Evolutionary conservation across 1,140 invertebrate species (phyloP).

Genomic region (Neuroterus valhalla): DNA sequence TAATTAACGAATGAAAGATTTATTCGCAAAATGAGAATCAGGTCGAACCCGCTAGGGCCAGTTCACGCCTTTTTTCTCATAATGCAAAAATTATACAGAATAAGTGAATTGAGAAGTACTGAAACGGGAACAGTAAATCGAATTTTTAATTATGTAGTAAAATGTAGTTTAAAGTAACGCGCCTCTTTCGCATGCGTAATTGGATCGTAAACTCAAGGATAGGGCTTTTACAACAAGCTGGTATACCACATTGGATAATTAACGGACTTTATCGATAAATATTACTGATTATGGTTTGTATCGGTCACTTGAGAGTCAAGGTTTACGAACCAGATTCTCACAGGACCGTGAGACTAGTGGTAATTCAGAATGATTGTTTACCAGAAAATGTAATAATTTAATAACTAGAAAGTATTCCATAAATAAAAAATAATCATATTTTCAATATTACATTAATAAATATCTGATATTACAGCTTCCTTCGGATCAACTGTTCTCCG

Average conservation of each 20-base stretch:
- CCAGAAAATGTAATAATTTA: background rate
- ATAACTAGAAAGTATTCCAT: background rate
- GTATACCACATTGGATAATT: constrained; percentile 29
- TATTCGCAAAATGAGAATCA: too few species aligned
- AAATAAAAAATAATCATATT: too few species aligned
- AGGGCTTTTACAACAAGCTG: constrained; percentile 10
- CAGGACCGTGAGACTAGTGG: background rate
- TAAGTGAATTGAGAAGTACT: constrained; percentile 2
- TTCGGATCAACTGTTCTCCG: too few species aligned
- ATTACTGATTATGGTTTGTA: constrained; percentile 22
- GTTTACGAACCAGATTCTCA: constrained; percentile 21
- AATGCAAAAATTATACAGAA: background rate
- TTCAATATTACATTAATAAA: too few species aligned
- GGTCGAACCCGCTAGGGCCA: too few species aligned
- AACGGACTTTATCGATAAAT: constrained; percentile 23
- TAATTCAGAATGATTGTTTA: background rate
- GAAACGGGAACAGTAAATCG: constrained; percentile 25
- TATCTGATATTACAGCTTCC: too few species aligned
- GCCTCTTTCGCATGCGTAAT: constrained; percentile 16
- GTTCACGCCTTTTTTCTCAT: too few species aligned
- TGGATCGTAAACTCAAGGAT: constrained; percentile 11
- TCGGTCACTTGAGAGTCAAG: constrained; percentile 13
- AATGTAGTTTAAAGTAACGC: constrained; percentile 22
- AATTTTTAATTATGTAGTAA: constrained; percentile 26
- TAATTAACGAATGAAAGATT: too few species aligned